These are phyloP conservation scores for Xylocampa areola DNA, from an alignment of 2,888 invertebrate genomes.

Conservation along the genomic window DNA sequence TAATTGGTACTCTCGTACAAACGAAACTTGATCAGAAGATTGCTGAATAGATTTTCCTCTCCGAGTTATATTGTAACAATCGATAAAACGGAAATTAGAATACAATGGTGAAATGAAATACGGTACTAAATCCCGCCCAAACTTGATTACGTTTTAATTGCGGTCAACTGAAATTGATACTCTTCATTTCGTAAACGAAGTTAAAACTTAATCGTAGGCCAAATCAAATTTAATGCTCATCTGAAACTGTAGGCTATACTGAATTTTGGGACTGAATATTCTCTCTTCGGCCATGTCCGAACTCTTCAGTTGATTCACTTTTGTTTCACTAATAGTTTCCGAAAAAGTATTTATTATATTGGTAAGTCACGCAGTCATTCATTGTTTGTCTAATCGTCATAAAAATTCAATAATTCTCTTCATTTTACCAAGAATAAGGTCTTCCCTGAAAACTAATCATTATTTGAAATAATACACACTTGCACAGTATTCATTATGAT, in stretches of 20 bases:
- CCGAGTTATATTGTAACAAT: constrained; percentile 33
- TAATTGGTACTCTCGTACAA: not conserved
- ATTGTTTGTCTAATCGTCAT: too few species aligned
- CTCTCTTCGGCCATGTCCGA: too few species aligned
- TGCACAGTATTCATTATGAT: too few species aligned
- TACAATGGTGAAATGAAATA: constrained; percentile 46
- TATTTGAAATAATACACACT: not conserved
- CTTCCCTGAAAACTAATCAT: not conserved
- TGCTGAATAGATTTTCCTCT: constrained; percentile 13
- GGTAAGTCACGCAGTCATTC: too few species aligned
- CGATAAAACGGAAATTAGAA: constrained; percentile 47
- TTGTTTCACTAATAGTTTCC: too few species aligned
- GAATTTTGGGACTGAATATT: constrained; percentile 9
- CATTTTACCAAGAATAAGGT: too few species aligned
- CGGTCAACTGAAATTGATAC: constrained; percentile 42
- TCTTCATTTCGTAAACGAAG: constrained; percentile 37
- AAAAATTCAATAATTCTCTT: too few species aligned
- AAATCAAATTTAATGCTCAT: constrained; percentile 20
- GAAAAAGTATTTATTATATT: too few species aligned
- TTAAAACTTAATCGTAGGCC: constrained; percentile 35
- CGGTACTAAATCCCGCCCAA: constrained; percentile 35
- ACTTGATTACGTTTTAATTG: constrained; percentile 55
- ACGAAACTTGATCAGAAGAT: constrained; percentile 5
- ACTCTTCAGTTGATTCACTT: too few species aligned
- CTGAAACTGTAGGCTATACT: constrained; percentile 1